phyloP scores from a whole-genome alignment of 1,140 invertebrate genomes.

The Drosophila quadrilineata region DNA sequence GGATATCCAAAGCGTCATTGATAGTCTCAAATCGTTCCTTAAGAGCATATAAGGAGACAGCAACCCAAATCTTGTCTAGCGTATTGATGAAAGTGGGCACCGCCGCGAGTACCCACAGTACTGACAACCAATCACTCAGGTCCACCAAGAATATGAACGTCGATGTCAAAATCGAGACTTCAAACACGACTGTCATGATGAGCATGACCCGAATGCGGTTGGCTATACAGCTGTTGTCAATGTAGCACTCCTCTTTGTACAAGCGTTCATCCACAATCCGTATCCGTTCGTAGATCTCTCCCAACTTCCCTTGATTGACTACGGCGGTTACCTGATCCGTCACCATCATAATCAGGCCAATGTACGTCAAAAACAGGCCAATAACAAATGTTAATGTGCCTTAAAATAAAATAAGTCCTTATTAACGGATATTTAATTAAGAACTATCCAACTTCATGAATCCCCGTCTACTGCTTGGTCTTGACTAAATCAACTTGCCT shows the following conservation, averaged over 20 bases:
- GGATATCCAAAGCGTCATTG: slow-evolving; percentile 60
- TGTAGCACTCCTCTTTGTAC: slow-evolving; percentile 50
- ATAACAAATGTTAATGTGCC: slow-evolving; percentile 80
- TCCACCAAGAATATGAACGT: slow-evolving; percentile 67
- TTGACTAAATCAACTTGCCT: no score
- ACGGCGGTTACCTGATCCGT: slow-evolving; percentile 69
- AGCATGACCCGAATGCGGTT: slow-evolving; percentile 64
- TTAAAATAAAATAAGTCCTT: slow-evolving; percentile 7
- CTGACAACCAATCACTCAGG: slow-evolving; percentile 57
- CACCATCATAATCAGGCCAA: slow-evolving; percentile 78
- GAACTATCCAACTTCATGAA: no score
- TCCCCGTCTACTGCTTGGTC: no score
- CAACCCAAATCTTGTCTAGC: slow-evolving; percentile 80
- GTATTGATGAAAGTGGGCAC: slow-evolving; percentile 74
- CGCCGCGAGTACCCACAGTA: slow-evolving; percentile 63
- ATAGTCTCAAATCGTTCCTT: slow-evolving; percentile 73
- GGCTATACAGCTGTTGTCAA: slow-evolving; percentile 58
- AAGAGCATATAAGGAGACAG: slow-evolving; percentile 63
- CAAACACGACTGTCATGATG: slow-evolving; percentile 60
- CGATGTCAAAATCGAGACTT: slow-evolving; percentile 57
- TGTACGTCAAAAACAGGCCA: slow-evolving; percentile 77
- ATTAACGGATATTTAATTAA: no score
- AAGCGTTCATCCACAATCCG: slow-evolving; percentile 68
- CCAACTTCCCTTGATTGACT: slow-evolving; percentile 64
- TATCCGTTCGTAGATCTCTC: slow-evolving; percentile 70